Base-by-base conservation (phyloP, 2,888 invertebrate genomes). In the Phorcus lineatus region DNA sequence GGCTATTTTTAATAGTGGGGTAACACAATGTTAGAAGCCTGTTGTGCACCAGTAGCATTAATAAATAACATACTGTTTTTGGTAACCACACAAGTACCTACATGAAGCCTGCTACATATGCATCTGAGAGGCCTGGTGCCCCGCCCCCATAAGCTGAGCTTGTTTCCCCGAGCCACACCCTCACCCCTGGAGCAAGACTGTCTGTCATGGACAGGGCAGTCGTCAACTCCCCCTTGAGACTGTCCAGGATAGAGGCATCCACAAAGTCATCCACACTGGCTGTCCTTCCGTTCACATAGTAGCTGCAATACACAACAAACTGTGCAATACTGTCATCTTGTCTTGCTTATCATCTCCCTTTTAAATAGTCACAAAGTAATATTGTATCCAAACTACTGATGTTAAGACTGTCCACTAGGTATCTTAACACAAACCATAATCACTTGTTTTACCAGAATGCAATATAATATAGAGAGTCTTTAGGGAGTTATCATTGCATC, bases 121-220 rank as follows among this genome's bases (percentile, higher is more conserved):
- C 81, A 91, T 96, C 95, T 0, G 96, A 96, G 1, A 96, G 92
- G 0, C 95, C 94, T 0, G 95, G 94, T 11, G 96, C 96, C 13
- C 96, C 96, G 17, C 96, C 96, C 31, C 96, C 96, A 93, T 95
- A 96, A 1, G 96, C 95, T 76, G 95, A 95, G 81, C 96, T 95
- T 0, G 96, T 96, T 93, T 97, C 96, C 74, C 95, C 95, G 94
- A 88, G 77, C 89, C 88, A 76, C 54, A 76, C 76, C 11, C 55
- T 28, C n/a, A 36, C 36, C 16, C 55, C 54, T 16, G 70, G 79
- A 6, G 79, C 79, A 24, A 62, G 54, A 53, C 22, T n/a, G 22
- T 62, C 67, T 13, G 74, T 82, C 11, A 87, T 81, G 82, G 94
- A 94, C 11, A 74, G 0, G n/a, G 81, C 80, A 19, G 54, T 31